Evolutionary conservation across 2,797 vertebrate species (phyloP).

Genomic region (Pseudomugil tenellus): DNA sequence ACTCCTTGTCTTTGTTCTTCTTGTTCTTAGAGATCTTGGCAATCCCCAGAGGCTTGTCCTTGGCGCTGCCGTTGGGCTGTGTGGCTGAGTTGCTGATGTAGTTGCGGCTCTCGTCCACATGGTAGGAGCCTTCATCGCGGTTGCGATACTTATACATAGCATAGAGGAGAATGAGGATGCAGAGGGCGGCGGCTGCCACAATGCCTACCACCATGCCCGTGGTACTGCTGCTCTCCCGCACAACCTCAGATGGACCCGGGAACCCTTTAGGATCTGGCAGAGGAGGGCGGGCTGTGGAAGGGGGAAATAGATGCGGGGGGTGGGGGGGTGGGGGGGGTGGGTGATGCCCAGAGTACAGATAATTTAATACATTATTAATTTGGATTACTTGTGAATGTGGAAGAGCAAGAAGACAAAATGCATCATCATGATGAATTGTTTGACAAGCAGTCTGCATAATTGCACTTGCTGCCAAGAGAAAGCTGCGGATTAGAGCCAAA

Average conservation of each 20-base stretch:
- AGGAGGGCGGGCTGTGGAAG: conserved; percentile 75
- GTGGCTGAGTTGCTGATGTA: conserved; percentile 99
- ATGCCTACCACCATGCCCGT: conserved; percentile 99
- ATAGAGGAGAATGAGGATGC: conserved; percentile 99
- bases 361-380: conserved; percentile 52
- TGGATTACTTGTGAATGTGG: conserved; percentile 29
- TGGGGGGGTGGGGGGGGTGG: background rate
- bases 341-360: conserved; percentile 11
- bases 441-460: conserved; percentile 62
- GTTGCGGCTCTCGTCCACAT: conserved; percentile 99
- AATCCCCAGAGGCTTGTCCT: conserved; percentile 96
- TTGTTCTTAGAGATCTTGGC: conserved; percentile 99
- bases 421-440: conserved; percentile 63
- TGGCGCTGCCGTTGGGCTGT: conserved; percentile 97
- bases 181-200: conserved; percentile 95
- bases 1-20: conserved; percentile 99
- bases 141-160: conserved; percentile 99
- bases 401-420: conserved; percentile 48
- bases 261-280: conserved; percentile 90
- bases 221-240: conserved; percentile 97
- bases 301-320: too few relatives aligned
- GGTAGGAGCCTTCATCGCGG: conserved; percentile 98
- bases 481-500: conserved; percentile 53
- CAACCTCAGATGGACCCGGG: conserved; percentile 90
- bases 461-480: conserved; percentile 39